A percentile compares a stretch with the other conserved stretches of the same genome.
phyloP scores from a whole-genome alignment of 2,797 vertebrate species.

The Sebastes nivosus region DNA sequence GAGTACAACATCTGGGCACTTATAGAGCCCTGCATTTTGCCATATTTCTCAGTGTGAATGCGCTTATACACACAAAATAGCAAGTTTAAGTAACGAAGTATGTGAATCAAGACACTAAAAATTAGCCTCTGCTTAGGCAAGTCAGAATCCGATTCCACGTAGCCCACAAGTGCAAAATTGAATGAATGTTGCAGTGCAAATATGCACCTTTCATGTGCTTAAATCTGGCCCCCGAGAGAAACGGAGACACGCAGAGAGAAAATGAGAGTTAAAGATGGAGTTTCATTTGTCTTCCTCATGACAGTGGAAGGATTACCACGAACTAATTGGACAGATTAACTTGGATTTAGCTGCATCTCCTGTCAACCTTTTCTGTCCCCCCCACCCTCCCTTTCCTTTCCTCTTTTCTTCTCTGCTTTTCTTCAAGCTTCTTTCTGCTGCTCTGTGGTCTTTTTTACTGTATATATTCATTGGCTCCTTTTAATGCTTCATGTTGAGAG shows the following conservation, averaged over 20 bases:
- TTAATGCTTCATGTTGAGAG: slow-evolving; percentile 24
- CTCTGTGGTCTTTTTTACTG: slow-evolving; percentile 19
- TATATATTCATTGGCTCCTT: slow-evolving; percentile 43
- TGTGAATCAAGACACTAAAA: not conserved
- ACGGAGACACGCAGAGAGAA: slow-evolving; percentile 20
- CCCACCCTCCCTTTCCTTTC: not conserved
- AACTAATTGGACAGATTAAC: slow-evolving; percentile 82
- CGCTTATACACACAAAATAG: too few species aligned
- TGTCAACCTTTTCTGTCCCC: slow-evolving; percentile 59
- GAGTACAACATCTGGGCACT: too few species aligned
- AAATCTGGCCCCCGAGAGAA: slow-evolving; percentile 34
- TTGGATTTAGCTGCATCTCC: slow-evolving; percentile 72
- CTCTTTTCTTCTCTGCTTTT: slow-evolving; percentile 23
- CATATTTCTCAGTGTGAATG: too few species aligned
- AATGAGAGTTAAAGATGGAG: slow-evolving; percentile 31
- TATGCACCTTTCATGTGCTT: slow-evolving; percentile 42
- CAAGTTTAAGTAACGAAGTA: too few species aligned
- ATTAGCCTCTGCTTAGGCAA: not conserved
- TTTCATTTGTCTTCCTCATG: slow-evolving; percentile 71
- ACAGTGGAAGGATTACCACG: slow-evolving; percentile 74
- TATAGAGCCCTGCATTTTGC: too few species aligned
- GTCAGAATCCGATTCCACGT: not conserved
- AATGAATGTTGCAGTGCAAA: slow-evolving; percentile 5
- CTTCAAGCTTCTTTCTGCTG: slow-evolving; percentile 26
- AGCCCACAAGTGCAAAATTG: slow-evolving; percentile 28